Evolutionary conservation across 2,888 invertebrate genomes (phyloP).

Genomic region (Deroplatys truncata): DNA sequence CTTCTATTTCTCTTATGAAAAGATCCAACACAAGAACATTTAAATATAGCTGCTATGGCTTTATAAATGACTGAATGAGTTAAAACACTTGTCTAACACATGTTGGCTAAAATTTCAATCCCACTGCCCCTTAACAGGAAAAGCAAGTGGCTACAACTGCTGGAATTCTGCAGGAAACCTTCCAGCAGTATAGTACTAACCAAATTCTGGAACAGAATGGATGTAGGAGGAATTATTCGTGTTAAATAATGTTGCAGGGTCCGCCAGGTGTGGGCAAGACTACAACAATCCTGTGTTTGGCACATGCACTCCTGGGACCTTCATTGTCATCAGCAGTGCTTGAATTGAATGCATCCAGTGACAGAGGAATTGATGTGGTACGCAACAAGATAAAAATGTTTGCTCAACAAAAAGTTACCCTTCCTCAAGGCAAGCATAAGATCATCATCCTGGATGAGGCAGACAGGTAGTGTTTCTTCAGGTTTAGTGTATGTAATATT

Average conservation of each 20-base stretch:
- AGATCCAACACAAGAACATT: too few species aligned
- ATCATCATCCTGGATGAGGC: constrained; percentile 98
- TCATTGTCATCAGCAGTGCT: constrained; percentile 89
- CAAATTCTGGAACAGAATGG: too few species aligned
- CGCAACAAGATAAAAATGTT: constrained; percentile 99
- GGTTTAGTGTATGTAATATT: background rate
- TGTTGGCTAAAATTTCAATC: too few species aligned
- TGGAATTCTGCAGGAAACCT: too few species aligned
- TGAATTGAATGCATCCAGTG: constrained; percentile 97
- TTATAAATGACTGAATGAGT: too few species aligned
- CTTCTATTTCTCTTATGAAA: too few species aligned
- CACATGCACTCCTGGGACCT: constrained; percentile 81
- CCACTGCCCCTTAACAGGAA: too few species aligned
- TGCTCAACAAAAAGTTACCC: constrained; percentile 92
- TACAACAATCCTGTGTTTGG: constrained; percentile 93
- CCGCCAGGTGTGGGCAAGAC: constrained; percentile 98
- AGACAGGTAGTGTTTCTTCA: constrained; percentile 57
- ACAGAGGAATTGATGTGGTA: constrained; percentile 97
- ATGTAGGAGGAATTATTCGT: too few species aligned
- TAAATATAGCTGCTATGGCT: too few species aligned
- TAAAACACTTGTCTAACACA: too few species aligned
- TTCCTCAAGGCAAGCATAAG: constrained; percentile 89
- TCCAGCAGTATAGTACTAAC: too few species aligned
- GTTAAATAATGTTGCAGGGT: constrained; percentile 52
- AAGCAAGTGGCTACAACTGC: too few species aligned